These are phyloP conservation scores for Crypturellus undulatus DNA, from an alignment of 2,113 vertebrate genomes.

Conservation along the genomic window DNA sequence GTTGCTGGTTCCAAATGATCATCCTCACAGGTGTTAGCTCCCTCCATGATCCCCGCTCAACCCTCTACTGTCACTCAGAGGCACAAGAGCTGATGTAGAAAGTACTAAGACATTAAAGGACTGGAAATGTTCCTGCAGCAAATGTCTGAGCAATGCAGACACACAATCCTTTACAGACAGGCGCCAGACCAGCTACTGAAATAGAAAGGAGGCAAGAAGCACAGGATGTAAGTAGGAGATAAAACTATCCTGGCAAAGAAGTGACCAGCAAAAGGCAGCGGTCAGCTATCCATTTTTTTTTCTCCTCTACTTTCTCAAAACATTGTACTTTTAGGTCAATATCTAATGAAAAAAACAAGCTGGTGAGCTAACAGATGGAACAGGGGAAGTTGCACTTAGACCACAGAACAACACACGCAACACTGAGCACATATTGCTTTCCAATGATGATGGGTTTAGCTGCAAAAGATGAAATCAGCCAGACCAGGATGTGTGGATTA, in stretches of 20 bases:
- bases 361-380: background rate
- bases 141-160: background rate
- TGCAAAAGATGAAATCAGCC: background rate
- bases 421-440: background rate
- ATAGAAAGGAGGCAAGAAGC: background rate
- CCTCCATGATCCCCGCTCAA: background rate
- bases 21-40: background rate
- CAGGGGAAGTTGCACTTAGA: background rate
- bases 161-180: background rate
- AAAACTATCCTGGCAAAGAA: background rate
- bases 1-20: accelerated
- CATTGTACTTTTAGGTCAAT: background rate
- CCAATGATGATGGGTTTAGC: background rate
- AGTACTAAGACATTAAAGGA: background rate
- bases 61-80: background rate
- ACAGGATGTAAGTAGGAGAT: background rate
- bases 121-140: slow-evolving; percentile 34
- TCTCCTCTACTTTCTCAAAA: background rate
- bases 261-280: background rate
- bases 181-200: background rate
- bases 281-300: background rate
- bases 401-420: accelerated
- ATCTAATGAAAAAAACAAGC: background rate
- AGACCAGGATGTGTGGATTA: background rate
- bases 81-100: background rate